These are phyloP conservation scores for Thaleichthys pacificus DNA, from an alignment of 2,797 vertebrate species.

Conservation along the genomic window DNA sequence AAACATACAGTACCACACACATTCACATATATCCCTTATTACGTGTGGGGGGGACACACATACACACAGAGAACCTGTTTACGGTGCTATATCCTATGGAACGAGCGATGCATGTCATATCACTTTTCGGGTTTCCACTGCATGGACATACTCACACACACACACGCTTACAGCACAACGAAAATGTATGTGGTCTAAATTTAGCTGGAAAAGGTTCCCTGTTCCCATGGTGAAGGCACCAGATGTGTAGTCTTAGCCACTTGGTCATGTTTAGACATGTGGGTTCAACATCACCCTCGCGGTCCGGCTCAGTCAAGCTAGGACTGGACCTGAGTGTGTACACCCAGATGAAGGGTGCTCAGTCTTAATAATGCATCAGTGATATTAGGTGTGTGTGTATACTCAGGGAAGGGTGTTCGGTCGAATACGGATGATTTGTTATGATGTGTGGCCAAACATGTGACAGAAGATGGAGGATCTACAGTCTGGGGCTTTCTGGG, in stretches of 20 bases:
- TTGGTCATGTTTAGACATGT: conserved; percentile 49
- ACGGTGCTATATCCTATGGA: neutral
- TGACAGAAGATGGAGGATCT: neutral
- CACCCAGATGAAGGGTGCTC: neutral
- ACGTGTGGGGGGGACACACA: neutral
- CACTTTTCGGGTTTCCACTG: neutral
- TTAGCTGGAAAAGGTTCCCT: neutral
- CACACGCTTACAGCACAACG: neutral
- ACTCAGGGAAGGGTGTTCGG: conserved; percentile 51
- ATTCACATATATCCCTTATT: neutral
- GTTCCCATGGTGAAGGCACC: conserved; percentile 15
- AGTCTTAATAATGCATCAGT: conserved; percentile 25
- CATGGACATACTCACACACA: neutral
- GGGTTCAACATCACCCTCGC: conserved; percentile 49
- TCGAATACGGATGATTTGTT: conserved; percentile 55
- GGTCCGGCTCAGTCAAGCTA: neutral
- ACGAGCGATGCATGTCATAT: neutral
- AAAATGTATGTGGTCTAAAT: neutral
- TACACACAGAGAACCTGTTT: conserved; percentile 1
- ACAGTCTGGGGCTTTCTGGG: neutral
- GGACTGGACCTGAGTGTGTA: neutral
- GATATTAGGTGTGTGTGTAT: conserved; percentile 26
- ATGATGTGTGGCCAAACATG: conserved; percentile 37
- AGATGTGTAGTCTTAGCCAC: conserved; percentile 38
- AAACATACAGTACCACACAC: neutral